A percentile compares a stretch with the other conserved stretches of the same genome.
phyloP scores from a whole-genome alignment of 1,140 invertebrate genomes.

The Drosophila repleta region DNA sequence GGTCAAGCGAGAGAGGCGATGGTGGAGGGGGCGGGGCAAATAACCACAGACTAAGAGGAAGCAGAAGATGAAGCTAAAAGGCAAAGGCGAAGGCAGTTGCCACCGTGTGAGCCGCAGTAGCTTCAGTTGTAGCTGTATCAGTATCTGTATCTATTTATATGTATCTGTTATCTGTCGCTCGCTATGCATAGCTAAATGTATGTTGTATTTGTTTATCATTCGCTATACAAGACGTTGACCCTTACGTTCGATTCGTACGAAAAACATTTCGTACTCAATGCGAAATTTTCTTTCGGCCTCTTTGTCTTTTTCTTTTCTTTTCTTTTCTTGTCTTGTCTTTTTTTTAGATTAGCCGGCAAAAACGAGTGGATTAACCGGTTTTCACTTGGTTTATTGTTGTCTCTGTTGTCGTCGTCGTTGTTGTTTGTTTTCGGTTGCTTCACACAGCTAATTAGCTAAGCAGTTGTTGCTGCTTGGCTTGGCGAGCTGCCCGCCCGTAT shows the following conservation, averaged over 20 bases:
- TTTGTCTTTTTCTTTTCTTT: constrained; percentile 1
- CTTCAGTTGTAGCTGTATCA: not conserved
- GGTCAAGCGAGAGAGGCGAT: constrained; percentile 11
- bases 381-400: constrained; percentile 14
- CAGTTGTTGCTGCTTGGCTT: constrained; percentile 17
- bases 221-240: constrained; percentile 46
- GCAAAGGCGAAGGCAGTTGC: constrained; percentile 22
- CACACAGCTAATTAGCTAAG: constrained; percentile 47
- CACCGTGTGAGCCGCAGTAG: constrained; percentile 24
- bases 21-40: not conserved
- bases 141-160: constrained; percentile 12
- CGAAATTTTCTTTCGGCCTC: constrained; percentile 29
- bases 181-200: not conserved
- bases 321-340: not conserved
- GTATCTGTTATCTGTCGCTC: constrained; percentile 22
- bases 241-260: constrained; percentile 14
- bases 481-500: constrained; percentile 22
- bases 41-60: constrained; percentile 5
- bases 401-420: constrained; percentile 2
- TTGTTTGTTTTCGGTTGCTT: constrained; percentile 17
- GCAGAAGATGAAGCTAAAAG: constrained; percentile 1
- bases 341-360: constrained; percentile 38
- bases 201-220: constrained; percentile 10
- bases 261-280: constrained; percentile 36
- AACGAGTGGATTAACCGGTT: constrained; percentile 48